A percentile compares a stretch with the other conserved stretches of the same genome.
These are phyloP conservation scores for Echinarachnius parma DNA, from an alignment of 53 echinoderm and acorn worm species.

Conservation along the genomic window DNA sequence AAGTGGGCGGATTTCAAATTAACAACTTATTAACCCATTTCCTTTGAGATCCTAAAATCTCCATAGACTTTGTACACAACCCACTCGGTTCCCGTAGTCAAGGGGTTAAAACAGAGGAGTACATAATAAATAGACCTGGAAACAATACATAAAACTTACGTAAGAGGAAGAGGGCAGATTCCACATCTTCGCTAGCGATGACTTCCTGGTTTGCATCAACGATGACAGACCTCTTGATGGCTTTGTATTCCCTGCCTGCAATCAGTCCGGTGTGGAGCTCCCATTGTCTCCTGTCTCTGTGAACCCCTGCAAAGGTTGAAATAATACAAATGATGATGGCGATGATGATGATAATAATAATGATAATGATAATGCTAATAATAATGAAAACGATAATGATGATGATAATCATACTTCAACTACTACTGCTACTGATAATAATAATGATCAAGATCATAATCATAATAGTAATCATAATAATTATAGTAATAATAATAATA, in stretches of 20 bases:
- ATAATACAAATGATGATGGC: not conserved
- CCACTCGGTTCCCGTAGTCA: no score
- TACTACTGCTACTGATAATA: not conserved
- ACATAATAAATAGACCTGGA: not conserved
- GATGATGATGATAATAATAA: not conserved
- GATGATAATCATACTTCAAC: not conserved
- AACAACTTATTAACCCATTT: no score
- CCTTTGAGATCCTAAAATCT: no score
- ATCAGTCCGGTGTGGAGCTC: conserved; percentile 5
- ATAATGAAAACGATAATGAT: not conserved
- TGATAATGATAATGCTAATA: not conserved
- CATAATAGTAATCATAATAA: not conserved
- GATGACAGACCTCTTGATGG: not conserved
- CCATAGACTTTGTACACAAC: no score
- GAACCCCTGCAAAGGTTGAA: conserved; percentile 6
- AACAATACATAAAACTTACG: not conserved
- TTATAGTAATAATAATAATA: not conserved
- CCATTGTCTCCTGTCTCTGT: conserved; percentile 11
- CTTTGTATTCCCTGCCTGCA: conserved; percentile 14
- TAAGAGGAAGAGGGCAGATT: conserved; percentile 1
- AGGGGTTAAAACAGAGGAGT: no score
- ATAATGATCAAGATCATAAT: not conserved
- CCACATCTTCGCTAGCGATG: conserved; percentile 1
- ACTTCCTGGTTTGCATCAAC: not conserved
- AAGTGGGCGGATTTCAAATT: no score